Conservation (phyloP, 2,797 vertebrate species). For the Chelon labrosus region DNA sequence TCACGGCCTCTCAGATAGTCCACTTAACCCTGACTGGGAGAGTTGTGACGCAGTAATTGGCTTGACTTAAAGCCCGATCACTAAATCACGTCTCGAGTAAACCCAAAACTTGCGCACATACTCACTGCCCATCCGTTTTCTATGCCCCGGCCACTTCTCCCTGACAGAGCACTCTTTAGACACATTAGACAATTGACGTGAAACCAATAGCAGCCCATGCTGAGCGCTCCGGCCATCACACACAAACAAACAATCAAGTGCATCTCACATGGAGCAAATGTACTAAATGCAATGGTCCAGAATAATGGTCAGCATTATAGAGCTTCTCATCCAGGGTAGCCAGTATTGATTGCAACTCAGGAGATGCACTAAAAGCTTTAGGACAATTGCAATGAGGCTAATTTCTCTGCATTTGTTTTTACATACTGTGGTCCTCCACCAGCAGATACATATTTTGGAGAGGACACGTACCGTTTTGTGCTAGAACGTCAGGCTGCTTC, state of each 20-base stretch:
- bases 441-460: neutral
- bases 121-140: slow-evolving; percentile 24
- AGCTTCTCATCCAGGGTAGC: slow-evolving; percentile 33
- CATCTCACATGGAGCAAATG: slow-evolving; percentile 26
- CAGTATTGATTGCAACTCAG: slow-evolving; percentile 55
- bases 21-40: slow-evolving; percentile 70
- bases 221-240: slow-evolving; percentile 12
- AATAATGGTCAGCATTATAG: slow-evolving; percentile 44
- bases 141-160: slow-evolving; percentile 16
- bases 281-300: slow-evolving; percentile 38
- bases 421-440: slow-evolving; percentile 11
- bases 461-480: neutral
- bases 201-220: slow-evolving; percentile 23
- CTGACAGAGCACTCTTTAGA: slow-evolving; percentile 38
- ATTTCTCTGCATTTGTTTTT: slow-evolving; percentile 32
- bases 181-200: slow-evolving; percentile 41
- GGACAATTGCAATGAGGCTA: slow-evolving; percentile 17
- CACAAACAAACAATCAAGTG: slow-evolving; percentile 22
- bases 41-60: slow-evolving; percentile 68
- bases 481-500: neutral
- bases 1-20: slow-evolving; percentile 60
- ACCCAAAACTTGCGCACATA: neutral
- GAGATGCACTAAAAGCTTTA: slow-evolving; percentile 59
- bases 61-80: slow-evolving; percentile 66
- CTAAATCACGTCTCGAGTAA: slow-evolving; percentile 60